Conservation (phyloP, 2,888 invertebrate genomes). For the Morpho helenor region DNA sequence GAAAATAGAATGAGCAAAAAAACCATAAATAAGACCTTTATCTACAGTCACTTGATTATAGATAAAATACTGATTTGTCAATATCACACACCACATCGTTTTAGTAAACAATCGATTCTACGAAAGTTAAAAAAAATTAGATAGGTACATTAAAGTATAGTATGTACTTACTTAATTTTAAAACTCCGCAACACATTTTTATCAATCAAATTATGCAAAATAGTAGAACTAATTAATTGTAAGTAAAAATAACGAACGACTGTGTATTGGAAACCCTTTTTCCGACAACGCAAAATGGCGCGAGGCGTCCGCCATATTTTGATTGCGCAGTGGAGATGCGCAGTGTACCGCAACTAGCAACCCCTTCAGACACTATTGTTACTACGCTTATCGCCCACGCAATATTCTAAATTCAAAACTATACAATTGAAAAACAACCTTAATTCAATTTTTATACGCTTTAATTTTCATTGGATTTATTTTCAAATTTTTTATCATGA, state of each 20-base stretch:
- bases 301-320: slow-evolving; percentile 53
- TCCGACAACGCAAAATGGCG: slow-evolving; percentile 53
- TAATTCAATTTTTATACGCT: accelerated
- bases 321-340: slow-evolving; percentile 67
- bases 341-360: slow-evolving; percentile 67
- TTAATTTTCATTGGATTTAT: slow-evolving; percentile 18
- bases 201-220: too few species aligned
- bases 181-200: too few species aligned
- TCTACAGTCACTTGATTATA: too few species aligned
- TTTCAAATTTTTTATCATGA: slow-evolving; percentile 13
- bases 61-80: too few species aligned
- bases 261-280: slow-evolving; percentile 4
- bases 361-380: slow-evolving; percentile 69
- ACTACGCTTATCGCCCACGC: slow-evolving; percentile 64
- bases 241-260: neutral
- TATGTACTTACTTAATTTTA: too few species aligned
- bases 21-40: too few species aligned
- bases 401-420: slow-evolving; percentile 36
- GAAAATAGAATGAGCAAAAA: too few species aligned
- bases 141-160: too few species aligned
- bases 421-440: slow-evolving; percentile 28
- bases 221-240: neutral
- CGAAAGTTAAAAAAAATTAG: too few species aligned
- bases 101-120: too few species aligned
- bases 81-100: too few species aligned